Evolutionary conservation across 1,140 invertebrate genomes (phyloP).

Genomic region (Bilobella aurantiaca): DNA sequence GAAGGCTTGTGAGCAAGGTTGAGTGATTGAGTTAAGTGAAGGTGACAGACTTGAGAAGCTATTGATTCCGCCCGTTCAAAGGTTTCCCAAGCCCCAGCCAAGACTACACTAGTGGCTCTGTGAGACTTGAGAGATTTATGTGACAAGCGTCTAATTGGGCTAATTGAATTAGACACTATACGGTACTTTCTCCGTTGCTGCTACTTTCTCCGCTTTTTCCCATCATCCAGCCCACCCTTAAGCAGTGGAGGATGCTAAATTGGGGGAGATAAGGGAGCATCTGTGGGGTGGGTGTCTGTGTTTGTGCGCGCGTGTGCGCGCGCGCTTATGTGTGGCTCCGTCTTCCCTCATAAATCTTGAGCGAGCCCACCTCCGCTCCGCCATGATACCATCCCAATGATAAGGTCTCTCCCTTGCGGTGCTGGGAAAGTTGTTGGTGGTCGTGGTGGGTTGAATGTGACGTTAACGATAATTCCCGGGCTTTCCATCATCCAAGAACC

Average conservation of each 20-base stretch:
- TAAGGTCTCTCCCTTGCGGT: background rate
- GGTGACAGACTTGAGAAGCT: too few relatives aligned
- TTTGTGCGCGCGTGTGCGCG: background rate
- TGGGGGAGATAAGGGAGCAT: background rate
- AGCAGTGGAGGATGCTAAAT: background rate
- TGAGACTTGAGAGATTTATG: too few relatives aligned
- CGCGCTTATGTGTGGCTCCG: too few relatives aligned
- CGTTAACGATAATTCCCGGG: too few relatives aligned
- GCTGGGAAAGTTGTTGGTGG: background rate
- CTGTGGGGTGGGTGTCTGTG: background rate
- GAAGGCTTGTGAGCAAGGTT: too few relatives aligned
- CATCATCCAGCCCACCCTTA: slow-evolving; percentile 8
- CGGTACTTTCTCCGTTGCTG: too few relatives aligned
- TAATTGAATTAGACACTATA: too few relatives aligned
- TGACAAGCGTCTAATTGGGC: too few relatives aligned
- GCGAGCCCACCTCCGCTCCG: background rate
- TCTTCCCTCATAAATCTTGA: background rate
- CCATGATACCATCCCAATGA: background rate
- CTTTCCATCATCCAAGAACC: background rate
- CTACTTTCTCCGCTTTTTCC: background rate
- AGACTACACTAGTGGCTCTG: too few relatives aligned
- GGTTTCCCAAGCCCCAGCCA: too few relatives aligned
- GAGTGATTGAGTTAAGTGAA: too few relatives aligned
- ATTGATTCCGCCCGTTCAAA: too few relatives aligned
- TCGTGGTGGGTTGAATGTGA: background rate